Evolutionary conservation across 1,140 invertebrate genomes (phyloP).

Genomic region (Protaetia brevitarsis): DNA sequence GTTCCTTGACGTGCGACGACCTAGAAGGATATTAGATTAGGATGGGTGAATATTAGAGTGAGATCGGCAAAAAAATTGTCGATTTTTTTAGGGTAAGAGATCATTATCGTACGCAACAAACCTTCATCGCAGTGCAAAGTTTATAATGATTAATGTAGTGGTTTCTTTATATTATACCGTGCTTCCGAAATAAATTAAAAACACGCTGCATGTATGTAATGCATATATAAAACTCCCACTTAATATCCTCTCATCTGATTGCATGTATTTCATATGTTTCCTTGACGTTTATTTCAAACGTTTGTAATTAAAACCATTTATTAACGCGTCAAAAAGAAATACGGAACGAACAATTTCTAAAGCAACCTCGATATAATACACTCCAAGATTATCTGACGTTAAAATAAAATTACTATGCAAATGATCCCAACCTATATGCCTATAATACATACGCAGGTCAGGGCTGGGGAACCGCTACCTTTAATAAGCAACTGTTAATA

Average conservation of each 20-base stretch:
- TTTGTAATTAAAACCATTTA: neutral
- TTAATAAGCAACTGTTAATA: no score
- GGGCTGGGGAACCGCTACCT: no score
- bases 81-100: neutral
- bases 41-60: constrained; percentile 14
- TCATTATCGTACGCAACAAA: no score
- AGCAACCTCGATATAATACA: neutral
- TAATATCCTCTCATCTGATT: neutral
- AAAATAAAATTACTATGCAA: neutral
- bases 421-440: no score
- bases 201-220: no score
- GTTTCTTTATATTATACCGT: no score
- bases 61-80: neutral
- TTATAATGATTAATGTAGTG: no score
- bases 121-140: no score
- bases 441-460: no score
- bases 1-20: constrained; percentile 35
- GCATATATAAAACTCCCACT: neutral
- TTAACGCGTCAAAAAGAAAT: neutral
- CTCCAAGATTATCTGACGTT: neutral
- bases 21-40: constrained; percentile 29
- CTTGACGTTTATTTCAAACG: neutral
- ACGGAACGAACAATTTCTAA: neutral
- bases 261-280: neutral
- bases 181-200: no score